Percentiles rank a stretch among this genome's conserved stretches.
These are phyloP conservation scores for Drosophila biarmipes DNA, from an alignment of 1,140 invertebrate species.

Conservation along the genomic window DNA sequence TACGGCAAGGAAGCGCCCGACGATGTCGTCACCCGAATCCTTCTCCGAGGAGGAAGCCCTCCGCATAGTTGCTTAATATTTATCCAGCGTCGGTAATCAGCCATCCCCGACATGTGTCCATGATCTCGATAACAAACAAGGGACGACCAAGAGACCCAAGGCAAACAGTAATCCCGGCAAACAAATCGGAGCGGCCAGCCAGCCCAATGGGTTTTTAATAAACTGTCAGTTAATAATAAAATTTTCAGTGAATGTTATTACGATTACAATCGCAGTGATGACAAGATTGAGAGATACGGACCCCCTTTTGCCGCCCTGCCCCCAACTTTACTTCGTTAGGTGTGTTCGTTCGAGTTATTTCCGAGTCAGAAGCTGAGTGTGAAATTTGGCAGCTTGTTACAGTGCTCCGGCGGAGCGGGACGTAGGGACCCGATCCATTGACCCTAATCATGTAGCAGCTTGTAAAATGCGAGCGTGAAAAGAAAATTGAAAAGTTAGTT, in stretches of 20 bases:
- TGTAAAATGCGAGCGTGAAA: slow-evolving; percentile 77
- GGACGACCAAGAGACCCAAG: not conserved
- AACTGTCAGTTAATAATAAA: slow-evolving; percentile 76
- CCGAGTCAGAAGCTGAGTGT: slow-evolving; percentile 60
- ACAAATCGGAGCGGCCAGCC: slow-evolving; percentile 50
- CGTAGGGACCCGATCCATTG: slow-evolving; percentile 36
- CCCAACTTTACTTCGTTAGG: slow-evolving; percentile 64
- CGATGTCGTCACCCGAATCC: slow-evolving; percentile 55
- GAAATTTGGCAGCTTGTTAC: slow-evolving; percentile 77
- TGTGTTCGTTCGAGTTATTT: slow-evolving; percentile 37
- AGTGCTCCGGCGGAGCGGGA: slow-evolving; percentile 16
- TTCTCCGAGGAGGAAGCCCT: slow-evolving; percentile 32
- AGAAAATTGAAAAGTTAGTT: slow-evolving; percentile 78
- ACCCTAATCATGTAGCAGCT: slow-evolving; percentile 81
- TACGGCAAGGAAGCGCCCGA: slow-evolving; percentile 59
- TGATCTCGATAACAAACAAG: slow-evolving; percentile 66
- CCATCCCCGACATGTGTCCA: slow-evolving; percentile 67
- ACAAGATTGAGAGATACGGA: slow-evolving; percentile 30
- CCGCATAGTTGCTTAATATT: slow-evolving; percentile 72
- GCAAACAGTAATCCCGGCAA: slow-evolving; percentile 13
- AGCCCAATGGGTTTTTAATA: slow-evolving; percentile 69
- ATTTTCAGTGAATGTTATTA: slow-evolving; percentile 62
- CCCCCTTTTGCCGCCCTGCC: not conserved
- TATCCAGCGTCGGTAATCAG: slow-evolving; percentile 69
- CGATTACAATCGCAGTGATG: slow-evolving; percentile 43